Evolutionary conservation across 2,797 vertebrate genomes (phyloP), one percentile per base, ranked within the genome.

Genomic region (Dryobates pubescens): DNA sequence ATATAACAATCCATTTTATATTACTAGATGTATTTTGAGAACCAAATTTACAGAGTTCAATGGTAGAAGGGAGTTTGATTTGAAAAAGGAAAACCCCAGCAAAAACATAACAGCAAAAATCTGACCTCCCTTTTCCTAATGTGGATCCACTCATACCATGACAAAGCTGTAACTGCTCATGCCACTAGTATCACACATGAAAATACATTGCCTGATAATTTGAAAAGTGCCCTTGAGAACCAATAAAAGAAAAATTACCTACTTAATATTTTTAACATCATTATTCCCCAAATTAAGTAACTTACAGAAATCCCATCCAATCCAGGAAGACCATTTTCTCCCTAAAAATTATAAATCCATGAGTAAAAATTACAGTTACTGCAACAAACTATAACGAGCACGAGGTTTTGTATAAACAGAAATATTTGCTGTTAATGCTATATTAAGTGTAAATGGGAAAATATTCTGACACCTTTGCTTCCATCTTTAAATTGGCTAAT

Each of bases 221-320:
- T 80, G 23, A 63, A 88, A 90, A 65, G 6, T 7, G 4, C 18
- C 17, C 8, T 81, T 57, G 32, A 89, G 71, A 83, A 68, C 2
- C 3, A 45, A 58, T 22, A 59, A 8, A 64, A 86, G 32, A 73
- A 77, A 82, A 84, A 62, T 3, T 26, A 77, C 17, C 41, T 22
- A 51, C 13, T 90, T 45, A 78, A 16, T 67, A 80, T 15, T 43
- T 69, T 93, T 53, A 72, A 79, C 90, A 67, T 26, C 18, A 43
- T 70, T n/a, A 49, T 80, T 47, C 13, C 22, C 22, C 29, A 92
- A 92, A 83, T 73, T 58, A 73, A 87, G 38, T 43, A 89, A 95
- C 98, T 98, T 98, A 99, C 99, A 94, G 96, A 77, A 38, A 88
- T 73, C 38, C 99, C 99, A 59, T 97, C 91, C n/a, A 82, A 7